Conservation (phyloP, 35 echinoderm and acorn worm species). For the Apostichopus japonicus region DNA sequence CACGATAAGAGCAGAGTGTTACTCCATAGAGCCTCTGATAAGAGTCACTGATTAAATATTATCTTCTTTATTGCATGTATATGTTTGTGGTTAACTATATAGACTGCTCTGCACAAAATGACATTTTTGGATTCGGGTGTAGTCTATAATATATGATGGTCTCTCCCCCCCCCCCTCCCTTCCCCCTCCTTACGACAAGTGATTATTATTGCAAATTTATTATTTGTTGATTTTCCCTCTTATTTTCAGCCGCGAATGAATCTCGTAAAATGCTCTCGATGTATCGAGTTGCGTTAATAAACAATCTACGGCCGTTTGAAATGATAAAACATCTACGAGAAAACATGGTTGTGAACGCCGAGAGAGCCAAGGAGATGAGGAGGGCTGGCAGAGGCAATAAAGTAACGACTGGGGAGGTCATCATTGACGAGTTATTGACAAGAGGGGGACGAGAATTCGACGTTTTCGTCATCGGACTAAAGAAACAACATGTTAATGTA, state of each 20-base stretch:
- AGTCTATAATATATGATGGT: too few relatives aligned
- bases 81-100: too few relatives aligned
- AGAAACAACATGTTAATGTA: slow-evolving; percentile 70
- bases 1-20: too few relatives aligned
- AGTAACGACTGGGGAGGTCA: slow-evolving; percentile 61
- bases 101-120: too few relatives aligned
- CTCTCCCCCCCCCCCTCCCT: too few relatives aligned
- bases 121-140: too few relatives aligned
- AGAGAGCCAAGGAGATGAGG: slow-evolving; percentile 77
- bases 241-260: slow-evolving; percentile 67
- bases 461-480: slow-evolving; percentile 71
- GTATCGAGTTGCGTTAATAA: slow-evolving; percentile 60
- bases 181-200: too few relatives aligned
- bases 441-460: slow-evolving; percentile 79
- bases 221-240: not conserved
- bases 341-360: slow-evolving; percentile 80
- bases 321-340: slow-evolving; percentile 78
- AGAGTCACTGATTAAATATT: too few relatives aligned
- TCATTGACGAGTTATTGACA: slow-evolving; percentile 76
- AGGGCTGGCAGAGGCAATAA: slow-evolving; percentile 70
- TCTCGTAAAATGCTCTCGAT: slow-evolving; percentile 64
- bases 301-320: slow-evolving; percentile 75
- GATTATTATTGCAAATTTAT: too few relatives aligned
- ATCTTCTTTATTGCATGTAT: too few relatives aligned
- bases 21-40: too few relatives aligned